phyloP scores from a whole-genome alignment of 2,113 vertebrate species.

The Phalacrocorax carbo region DNA sequence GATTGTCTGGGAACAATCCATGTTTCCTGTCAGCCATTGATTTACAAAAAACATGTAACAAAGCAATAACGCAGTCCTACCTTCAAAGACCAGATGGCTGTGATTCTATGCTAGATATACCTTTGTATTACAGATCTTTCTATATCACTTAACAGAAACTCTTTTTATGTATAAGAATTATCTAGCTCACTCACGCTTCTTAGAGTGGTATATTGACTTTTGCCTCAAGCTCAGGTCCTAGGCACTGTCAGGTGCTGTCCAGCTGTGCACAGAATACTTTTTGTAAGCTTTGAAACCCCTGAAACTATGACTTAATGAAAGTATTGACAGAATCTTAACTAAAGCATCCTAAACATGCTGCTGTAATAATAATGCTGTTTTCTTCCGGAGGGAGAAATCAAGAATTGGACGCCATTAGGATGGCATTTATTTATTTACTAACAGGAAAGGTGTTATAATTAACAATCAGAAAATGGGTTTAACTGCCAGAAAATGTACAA shows the following conservation, averaged over 20 bases:
- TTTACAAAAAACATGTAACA: neutral
- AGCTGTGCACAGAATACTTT: neutral
- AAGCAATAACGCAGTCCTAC: neutral
- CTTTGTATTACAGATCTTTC: neutral
- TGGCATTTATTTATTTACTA: neutral
- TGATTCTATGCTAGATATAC: neutral
- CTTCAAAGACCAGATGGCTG: neutral
- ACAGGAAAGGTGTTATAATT: neutral
- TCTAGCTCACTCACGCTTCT: neutral
- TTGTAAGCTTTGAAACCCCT: conserved; percentile 2
- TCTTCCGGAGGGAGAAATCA: neutral
- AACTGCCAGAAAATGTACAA: neutral
- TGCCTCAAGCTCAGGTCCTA: neutral
- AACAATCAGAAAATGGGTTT: neutral
- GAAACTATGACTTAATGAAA: conserved; percentile 38
- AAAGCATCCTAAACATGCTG: neutral
- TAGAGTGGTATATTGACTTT: neutral
- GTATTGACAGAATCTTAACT: neutral
- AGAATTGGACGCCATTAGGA: neutral
- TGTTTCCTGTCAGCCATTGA: neutral
- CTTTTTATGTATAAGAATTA: neutral
- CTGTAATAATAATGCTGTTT: neutral
- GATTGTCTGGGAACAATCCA: neutral
- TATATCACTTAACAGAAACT: neutral
- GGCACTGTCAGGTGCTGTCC: neutral